These are phyloP conservation scores for Pantelozetes paolii DNA, from an alignment of 2,888 invertebrate genomes.

Conservation along the genomic window DNA sequence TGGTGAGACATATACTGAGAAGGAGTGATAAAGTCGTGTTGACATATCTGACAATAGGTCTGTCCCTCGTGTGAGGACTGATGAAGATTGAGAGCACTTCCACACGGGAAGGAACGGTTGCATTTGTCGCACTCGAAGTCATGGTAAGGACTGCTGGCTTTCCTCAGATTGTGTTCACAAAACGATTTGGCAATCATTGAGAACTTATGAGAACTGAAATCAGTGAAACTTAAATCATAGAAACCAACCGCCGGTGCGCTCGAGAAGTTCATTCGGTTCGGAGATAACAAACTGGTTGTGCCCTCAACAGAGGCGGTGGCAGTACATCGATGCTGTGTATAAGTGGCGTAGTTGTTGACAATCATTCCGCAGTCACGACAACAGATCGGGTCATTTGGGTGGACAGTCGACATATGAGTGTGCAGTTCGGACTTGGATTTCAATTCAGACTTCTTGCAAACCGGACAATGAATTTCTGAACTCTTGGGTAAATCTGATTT, in stretches of 20 bases:
- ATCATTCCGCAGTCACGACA: constrained; percentile 69
- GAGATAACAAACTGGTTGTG: background rate
- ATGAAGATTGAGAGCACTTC: constrained; percentile 52
- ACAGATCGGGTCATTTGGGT: constrained; percentile 64
- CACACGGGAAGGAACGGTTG: constrained; percentile 53
- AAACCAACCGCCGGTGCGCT: constrained; percentile 43
- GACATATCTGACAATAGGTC: constrained; percentile 51
- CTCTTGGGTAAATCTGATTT: constrained; percentile 50
- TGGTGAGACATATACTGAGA: constrained; percentile 49
- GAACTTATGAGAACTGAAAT: constrained; percentile 73
- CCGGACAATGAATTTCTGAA: constrained; percentile 57
- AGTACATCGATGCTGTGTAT: constrained; percentile 46
- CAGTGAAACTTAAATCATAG: constrained; percentile 65
- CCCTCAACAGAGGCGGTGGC: background rate
- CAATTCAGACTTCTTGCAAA: constrained; percentile 63
- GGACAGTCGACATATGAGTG: constrained; percentile 62
- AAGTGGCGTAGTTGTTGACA: constrained; percentile 62
- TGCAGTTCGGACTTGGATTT: constrained; percentile 60
- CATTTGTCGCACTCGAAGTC: constrained; percentile 52
- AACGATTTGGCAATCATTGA: constrained; percentile 69
- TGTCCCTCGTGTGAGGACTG: constrained; percentile 41
- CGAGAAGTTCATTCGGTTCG: constrained; percentile 41
- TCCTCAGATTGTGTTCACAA: constrained; percentile 61
- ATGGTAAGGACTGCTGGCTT: constrained; percentile 51
- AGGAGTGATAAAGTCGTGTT: constrained; percentile 63